phyloP scores from a whole-genome alignment of 2,113 vertebrate genomes.

The Pogona vitticeps region DNA sequence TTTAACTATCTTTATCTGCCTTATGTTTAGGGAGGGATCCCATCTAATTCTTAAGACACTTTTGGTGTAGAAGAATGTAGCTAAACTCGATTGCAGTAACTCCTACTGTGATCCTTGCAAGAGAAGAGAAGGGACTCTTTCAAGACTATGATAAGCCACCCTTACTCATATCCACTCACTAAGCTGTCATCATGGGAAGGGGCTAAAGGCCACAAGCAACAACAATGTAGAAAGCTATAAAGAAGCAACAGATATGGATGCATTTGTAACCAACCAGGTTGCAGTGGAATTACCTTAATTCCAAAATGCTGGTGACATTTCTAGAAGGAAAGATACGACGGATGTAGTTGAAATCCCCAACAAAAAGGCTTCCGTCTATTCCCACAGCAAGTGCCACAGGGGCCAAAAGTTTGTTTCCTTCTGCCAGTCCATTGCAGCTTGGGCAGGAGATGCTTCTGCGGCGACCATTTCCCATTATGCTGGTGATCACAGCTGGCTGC shows the following conservation, averaged over 20 bases:
- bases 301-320: constrained; percentile 96
- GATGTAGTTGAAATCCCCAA: constrained; percentile 98
- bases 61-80: not conserved
- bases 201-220: constrained; percentile 48
- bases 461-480: constrained; percentile 96
- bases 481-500: constrained; percentile 95
- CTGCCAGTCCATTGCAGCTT: constrained; percentile 96
- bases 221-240: constrained; percentile 69
- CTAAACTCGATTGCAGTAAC: not conserved
- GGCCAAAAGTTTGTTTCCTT: constrained; percentile 98
- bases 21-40: not conserved
- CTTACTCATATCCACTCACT: constrained; percentile 19
- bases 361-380: constrained; percentile 94
- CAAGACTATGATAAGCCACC: not conserved
- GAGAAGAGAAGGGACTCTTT: not conserved
- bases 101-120: not conserved
- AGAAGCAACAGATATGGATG: constrained; percentile 58
- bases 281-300: constrained; percentile 85
- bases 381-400: constrained; percentile 96
- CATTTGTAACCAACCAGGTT: not conserved
- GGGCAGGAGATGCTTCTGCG: constrained; percentile 97
- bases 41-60: not conserved
- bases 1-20: not conserved
- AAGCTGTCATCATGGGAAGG: not conserved
- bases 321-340: constrained; percentile 94